phyloP scores from a whole-genome alignment of 2,888 invertebrate species.

The Coronaproctus castanopsis region DNA sequence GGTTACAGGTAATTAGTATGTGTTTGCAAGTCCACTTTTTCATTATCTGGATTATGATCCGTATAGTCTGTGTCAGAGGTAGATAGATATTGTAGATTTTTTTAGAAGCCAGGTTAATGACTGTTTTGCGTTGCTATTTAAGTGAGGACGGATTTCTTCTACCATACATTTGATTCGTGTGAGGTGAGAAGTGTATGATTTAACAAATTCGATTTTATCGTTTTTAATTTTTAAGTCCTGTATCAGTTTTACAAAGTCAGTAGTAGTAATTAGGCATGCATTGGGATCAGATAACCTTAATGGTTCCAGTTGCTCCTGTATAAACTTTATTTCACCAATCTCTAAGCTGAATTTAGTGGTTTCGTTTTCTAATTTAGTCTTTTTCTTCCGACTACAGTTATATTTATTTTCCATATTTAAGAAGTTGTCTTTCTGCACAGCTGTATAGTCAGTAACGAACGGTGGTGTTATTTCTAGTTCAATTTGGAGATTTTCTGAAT shows the following conservation, averaged over 20 bases:
- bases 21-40: too few species aligned
- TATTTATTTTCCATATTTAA: not conserved
- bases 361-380: not conserved
- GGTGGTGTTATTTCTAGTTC: too few species aligned
- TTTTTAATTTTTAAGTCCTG: not conserved
- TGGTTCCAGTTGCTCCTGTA: not conserved
- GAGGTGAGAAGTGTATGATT: not conserved
- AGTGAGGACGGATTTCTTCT: not conserved
- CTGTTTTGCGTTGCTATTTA: not conserved
- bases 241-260: not conserved
- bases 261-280: not conserved
- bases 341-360: not conserved
- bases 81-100: not conserved
- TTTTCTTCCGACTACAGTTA: not conserved
- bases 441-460: too few species aligned
- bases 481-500: too few species aligned
- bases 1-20: too few species aligned
- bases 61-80: not conserved
- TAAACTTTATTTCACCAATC: not conserved
- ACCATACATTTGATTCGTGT: too few species aligned
- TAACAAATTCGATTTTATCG: not conserved
- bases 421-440: too few species aligned
- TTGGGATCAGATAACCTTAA: not conserved
- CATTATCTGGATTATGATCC: not conserved
- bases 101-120: not conserved